Percentiles rank a stretch among this genome's conserved stretches.
Conservation (phyloP, 2,888 invertebrate species). For the Stomorhina lunata region DNA sequence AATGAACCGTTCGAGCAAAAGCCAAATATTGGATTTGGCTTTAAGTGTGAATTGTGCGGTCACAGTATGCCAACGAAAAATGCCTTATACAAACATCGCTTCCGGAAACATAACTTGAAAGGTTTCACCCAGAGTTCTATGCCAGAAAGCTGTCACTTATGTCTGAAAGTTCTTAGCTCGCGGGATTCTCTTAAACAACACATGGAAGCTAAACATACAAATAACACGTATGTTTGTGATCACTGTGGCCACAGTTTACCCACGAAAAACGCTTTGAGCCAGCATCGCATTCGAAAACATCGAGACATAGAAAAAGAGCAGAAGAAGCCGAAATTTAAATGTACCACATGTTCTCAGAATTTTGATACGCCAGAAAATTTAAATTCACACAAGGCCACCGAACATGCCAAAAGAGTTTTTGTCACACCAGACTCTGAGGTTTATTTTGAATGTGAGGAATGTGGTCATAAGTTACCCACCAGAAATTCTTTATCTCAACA, state of each 20-base stretch:
- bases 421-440: background rate
- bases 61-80: conserved; percentile 50
- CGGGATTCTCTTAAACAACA: background rate
- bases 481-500: conserved; percentile 41
- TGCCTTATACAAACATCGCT: conserved; percentile 63
- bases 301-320: conserved; percentile 14
- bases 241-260: conserved; percentile 25
- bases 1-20: background rate
- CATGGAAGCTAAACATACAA: background rate
- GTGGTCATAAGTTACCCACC: conserved; percentile 35
- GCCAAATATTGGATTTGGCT: background rate
- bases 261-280: conserved; percentile 34
- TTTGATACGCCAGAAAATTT: background rate
- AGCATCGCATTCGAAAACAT: conserved; percentile 64
- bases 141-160: background rate
- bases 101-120: conserved; percentile 30
- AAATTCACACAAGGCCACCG: background rate
- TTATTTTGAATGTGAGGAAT: conserved; percentile 7
- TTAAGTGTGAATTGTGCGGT: conserved; percentile 64
- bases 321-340: background rate
- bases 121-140: background rate
- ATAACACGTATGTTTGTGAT: conserved; percentile 20
- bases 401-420: background rate
- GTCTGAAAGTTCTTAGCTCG: background rate
- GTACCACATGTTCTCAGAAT: background rate